phyloP scores from a whole-genome alignment of 2,797 vertebrate species.

The Phrynocephalus forsythii region DNA sequence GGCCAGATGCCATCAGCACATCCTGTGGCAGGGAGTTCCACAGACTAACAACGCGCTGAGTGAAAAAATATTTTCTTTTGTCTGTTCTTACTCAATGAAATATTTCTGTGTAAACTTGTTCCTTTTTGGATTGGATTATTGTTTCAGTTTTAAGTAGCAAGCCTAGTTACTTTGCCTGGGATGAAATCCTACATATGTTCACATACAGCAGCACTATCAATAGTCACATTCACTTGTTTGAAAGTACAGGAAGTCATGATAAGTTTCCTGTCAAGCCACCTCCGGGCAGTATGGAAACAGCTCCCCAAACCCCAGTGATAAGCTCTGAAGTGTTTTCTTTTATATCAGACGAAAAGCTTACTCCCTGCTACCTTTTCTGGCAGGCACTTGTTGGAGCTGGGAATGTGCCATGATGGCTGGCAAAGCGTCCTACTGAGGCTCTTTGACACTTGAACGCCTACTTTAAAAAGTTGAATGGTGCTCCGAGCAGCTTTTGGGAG shows the following conservation, averaged over 20 bases:
- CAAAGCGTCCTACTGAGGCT: constrained; percentile 32
- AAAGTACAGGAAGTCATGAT: constrained; percentile 10
- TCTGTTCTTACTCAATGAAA: too few relatives aligned
- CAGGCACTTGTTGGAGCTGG: constrained; percentile 39
- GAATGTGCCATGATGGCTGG: constrained; percentile 50
- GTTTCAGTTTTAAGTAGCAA: not conserved
- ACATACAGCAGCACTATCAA: not conserved
- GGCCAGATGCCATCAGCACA: too few relatives aligned
- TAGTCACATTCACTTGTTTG: not conserved
- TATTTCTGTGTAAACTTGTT: constrained; percentile 1
- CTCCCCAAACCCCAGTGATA: constrained; percentile 35
- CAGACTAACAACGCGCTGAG: too few relatives aligned
- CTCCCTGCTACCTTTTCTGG: constrained; percentile 36
- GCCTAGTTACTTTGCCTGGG: not conserved
- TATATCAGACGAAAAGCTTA: constrained; percentile 55
- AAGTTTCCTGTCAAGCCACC: not conserved
- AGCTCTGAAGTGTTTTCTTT: constrained; percentile 36
- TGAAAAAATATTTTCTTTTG: too few relatives aligned
- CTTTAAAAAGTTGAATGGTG: not conserved
- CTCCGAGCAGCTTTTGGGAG: not conserved
- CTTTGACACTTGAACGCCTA: constrained; percentile 22
- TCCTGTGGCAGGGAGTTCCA: too few relatives aligned
- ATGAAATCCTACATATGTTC: not conserved
- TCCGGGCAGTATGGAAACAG: not conserved
- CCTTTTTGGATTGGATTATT: too few relatives aligned